These are phyloP conservation scores for Elymnias hypermnestra DNA, from an alignment of 1,140 invertebrate species.

Conservation along the genomic window DNA sequence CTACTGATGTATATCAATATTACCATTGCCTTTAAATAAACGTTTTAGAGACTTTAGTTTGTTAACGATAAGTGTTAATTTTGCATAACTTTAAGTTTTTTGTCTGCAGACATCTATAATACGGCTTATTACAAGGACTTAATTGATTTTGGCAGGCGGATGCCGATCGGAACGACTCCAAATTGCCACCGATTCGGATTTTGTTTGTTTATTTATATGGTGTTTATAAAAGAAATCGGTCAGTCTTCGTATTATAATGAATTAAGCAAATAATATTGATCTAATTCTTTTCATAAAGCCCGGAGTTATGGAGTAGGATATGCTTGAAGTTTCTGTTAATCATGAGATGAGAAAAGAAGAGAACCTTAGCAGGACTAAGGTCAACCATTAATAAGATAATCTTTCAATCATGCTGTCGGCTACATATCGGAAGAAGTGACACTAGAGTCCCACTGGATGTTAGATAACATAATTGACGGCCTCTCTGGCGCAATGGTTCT, in stretches of 20 bases:
- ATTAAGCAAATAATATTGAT: too few species aligned
- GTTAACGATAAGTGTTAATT: conserved; percentile 6
- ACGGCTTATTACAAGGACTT: conserved; percentile 41
- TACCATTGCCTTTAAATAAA: conserved; percentile 8
- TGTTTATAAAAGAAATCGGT: conserved; percentile 3
- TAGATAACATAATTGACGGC: too few species aligned
- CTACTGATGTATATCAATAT: conserved; percentile 6
- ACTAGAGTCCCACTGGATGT: too few species aligned
- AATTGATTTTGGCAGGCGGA: conserved; percentile 59
- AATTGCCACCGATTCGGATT: conserved; percentile 38
- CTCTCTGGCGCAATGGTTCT: too few species aligned
- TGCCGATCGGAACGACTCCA: conserved; percentile 37
- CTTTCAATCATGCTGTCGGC: too few species aligned
- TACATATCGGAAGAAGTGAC: too few species aligned
- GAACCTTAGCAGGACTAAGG: too few species aligned
- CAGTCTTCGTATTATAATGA: not conserved
- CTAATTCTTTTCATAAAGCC: too few species aligned
- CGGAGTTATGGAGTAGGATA: too few species aligned
- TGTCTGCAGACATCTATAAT: not conserved
- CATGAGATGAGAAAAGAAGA: too few species aligned
- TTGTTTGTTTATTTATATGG: conserved; percentile 39
- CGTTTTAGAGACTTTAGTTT: not conserved
- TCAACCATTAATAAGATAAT: too few species aligned
- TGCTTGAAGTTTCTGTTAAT: too few species aligned
- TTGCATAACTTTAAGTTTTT: conserved; percentile 2